Evolutionary conservation across 2,113 vertebrate species (phyloP), one percentile per base, ranked within the genome.

Genomic region (Hyla sarda): DNA sequence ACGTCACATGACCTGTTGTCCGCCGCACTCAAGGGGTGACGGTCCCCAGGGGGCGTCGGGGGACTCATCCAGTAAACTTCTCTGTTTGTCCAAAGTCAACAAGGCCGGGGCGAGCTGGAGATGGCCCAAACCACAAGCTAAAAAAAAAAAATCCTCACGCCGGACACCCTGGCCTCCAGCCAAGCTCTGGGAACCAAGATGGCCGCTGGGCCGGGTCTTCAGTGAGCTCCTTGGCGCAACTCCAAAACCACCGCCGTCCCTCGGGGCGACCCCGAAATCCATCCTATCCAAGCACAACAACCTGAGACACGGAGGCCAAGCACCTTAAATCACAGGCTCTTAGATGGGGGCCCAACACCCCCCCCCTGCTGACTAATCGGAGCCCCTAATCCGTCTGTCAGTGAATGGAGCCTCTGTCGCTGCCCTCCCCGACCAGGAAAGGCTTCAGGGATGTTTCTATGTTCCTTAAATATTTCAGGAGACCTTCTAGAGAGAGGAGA

Each of bases 281-380:
- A 86, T 81, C 77, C 77, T n/a, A 45, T 81, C 77, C 77, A 86
- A 86, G 56, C 67, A 81, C 77, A 86, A 81, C 67, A 86, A 81
- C 52, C 62, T 60, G 34, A 86, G 77, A 81, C 17, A 28, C 48
- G 60, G 84, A 86, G 84, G 84, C 84, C 84, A 86, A 73, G 50
- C 47, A 73, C 84, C 84, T n/a, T 86, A 58, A 86, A 86, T 86
- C 67, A 73, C 73, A 32, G 84, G 16, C 84, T 86, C 84, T 86
- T 86, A 60, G 21, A 80, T 48, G 54, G 75, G 74, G 84, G 62
- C 84, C n/a, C n/a, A n/a, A n/a, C n/a, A n/a, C n/a, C n/a, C n/a
- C n/a, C n/a, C n/a, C 62, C 67, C 67, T 62, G 34, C 48, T 79
- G 77, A 58, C n/a, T n/a, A n/a, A n/a, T n/a, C n/a, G n/a, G 84